Percentiles rank a stretch among this genome's conserved stretches.
phyloP scores from a whole-genome alignment of 2,113 vertebrate species.

The Cygnus buccinator region DNA sequence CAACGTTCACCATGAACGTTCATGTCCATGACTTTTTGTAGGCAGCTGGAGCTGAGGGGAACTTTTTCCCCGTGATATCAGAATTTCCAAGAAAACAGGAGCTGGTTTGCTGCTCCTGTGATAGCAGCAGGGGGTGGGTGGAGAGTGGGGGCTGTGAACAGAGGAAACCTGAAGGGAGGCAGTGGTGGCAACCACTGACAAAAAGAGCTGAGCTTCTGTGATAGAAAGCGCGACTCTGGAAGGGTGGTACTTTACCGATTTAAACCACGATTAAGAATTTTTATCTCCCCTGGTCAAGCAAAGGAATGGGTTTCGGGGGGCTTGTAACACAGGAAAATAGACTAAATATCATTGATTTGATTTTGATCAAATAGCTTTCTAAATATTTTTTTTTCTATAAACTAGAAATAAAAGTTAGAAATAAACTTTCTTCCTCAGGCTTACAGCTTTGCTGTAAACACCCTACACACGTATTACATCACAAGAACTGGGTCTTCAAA shows the following conservation, averaged over 20 bases:
- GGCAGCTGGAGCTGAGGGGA: neutral
- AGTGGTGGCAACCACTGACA: neutral
- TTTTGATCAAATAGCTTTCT: neutral
- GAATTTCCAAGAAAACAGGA: constrained; percentile 41
- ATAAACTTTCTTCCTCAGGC: neutral
- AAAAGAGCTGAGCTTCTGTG: neutral
- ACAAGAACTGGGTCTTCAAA: neutral
- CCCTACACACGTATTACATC: neutral
- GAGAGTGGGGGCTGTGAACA: neutral
- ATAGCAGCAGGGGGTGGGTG: neutral
- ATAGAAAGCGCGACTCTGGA: neutral
- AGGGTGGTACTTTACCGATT: neutral
- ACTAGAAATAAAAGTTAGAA: neutral
- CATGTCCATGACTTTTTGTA: neutral
- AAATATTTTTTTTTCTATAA: neutral
- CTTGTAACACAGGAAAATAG: neutral
- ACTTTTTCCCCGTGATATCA: neutral
- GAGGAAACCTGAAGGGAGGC: neutral
- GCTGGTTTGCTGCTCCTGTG: constrained; percentile 18
- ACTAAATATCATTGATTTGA: neutral
- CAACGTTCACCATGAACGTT: too few relatives aligned
- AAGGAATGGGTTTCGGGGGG: neutral
- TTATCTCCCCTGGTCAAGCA: neutral
- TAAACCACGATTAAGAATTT: neutral
- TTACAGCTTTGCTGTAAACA: neutral